A percentile compares a stretch with the other conserved stretches of the same genome.
These are phyloP conservation scores for Umimayanthus chanpuru DNA, from an alignment of 92 coral and sea anemone species.

Conservation along the genomic window DNA sequence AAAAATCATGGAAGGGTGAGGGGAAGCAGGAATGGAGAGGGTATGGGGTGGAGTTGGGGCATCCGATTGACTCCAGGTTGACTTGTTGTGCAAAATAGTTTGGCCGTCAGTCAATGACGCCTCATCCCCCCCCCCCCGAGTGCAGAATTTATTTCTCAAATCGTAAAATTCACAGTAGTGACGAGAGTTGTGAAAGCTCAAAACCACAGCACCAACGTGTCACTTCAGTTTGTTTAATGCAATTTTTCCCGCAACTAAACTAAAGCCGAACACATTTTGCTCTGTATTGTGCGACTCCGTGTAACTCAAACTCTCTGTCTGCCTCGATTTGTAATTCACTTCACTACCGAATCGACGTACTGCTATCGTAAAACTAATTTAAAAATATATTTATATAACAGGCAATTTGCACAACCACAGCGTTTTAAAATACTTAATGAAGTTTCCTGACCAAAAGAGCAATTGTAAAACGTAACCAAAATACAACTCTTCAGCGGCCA, in stretches of 20 bases:
- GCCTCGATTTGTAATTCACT: neutral
- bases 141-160: too few species aligned
- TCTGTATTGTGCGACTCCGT: neutral
- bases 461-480: neutral
- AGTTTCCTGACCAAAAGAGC: neutral
- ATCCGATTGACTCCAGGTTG: too few species aligned
- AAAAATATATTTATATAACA: constrained; percentile 40
- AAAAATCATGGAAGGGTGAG: too few species aligned
- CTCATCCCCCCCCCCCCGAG: too few species aligned
- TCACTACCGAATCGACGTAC: neutral
- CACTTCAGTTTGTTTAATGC: constrained; percentile 25
- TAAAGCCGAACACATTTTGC: neutral
- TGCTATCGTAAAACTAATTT: constrained; percentile 29
- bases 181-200: neutral
- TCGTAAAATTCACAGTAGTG: neutral
- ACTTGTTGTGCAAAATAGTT: too few species aligned
- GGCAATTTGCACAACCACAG: constrained; percentile 24
- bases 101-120: too few species aligned
- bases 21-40: too few species aligned
- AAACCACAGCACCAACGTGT: neutral
- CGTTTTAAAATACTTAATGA: constrained; percentile 24
- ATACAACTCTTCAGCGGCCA: neutral
- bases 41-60: too few species aligned
- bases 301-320: neutral
- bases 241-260: constrained; percentile 11